Evolutionary conservation across 1,140 invertebrate genomes (phyloP).

Genomic region (Scaptomyza montana): DNA sequence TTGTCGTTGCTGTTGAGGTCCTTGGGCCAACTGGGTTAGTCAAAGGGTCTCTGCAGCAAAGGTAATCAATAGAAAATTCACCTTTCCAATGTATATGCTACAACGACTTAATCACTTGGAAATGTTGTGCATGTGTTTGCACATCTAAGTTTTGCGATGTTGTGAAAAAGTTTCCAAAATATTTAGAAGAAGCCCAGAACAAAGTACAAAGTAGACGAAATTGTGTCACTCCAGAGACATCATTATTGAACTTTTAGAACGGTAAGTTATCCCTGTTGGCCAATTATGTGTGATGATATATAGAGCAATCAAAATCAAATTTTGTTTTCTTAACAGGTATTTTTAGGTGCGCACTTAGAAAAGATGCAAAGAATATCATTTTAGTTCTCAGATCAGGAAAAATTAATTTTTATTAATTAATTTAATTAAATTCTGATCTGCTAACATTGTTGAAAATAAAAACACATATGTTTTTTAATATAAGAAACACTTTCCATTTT

Average conservation of each 20-base stretch:
- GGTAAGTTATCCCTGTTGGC: background rate
- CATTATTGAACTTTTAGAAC: background rate
- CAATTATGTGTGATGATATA: constrained; percentile 1
- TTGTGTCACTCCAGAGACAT: background rate
- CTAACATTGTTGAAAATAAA: no score
- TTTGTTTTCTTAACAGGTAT: background rate
- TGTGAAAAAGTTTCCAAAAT: constrained; percentile 29
- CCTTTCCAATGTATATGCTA: constrained; percentile 43
- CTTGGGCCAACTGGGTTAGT: constrained; percentile 53
- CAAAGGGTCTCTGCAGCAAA: constrained; percentile 20
- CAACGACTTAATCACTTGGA: constrained; percentile 71
- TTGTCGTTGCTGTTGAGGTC: constrained; percentile 38
- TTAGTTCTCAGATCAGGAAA: no score
- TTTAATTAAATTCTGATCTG: no score
- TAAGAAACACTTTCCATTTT: no score
- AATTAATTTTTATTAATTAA: no score
- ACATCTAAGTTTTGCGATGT: constrained; percentile 35
- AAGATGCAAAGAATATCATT: no score
- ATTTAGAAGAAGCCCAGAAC: constrained; percentile 41
- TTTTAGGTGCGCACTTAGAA: no score
- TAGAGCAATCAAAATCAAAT: background rate
- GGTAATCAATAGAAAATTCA: constrained; percentile 59
- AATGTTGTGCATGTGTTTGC: constrained; percentile 37
- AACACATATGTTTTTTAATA: no score
- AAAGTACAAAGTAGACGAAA: constrained; percentile 54